A percentile compares a stretch with the other conserved stretches of the same genome.
These are phyloP conservation scores for Nerophis lumbriciformis DNA, from an alignment of 2,113 vertebrate genomes.

Conservation along the genomic window DNA sequence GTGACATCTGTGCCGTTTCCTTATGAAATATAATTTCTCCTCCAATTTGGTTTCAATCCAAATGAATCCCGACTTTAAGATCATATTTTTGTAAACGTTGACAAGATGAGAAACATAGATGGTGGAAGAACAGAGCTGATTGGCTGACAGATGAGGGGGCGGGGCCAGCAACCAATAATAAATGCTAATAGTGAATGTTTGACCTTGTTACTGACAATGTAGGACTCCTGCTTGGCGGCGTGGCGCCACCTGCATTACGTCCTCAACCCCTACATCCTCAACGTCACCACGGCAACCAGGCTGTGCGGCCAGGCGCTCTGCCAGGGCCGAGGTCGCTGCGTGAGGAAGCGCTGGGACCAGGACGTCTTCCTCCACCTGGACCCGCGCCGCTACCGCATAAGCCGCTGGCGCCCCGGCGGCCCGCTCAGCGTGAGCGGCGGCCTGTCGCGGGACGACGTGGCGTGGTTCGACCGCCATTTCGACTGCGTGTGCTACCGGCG, in stretches of 20 bases:
- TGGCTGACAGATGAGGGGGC: too few species aligned
- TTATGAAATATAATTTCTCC: neutral
- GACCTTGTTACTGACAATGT: neutral
- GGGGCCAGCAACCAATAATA: too few species aligned
- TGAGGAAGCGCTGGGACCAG: constrained; percentile 73
- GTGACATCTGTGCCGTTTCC: too few species aligned
- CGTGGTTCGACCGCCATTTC: constrained; percentile 63
- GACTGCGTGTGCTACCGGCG: constrained; percentile 72
- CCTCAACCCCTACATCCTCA: constrained; percentile 79
- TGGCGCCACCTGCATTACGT: constrained; percentile 59
- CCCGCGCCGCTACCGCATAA: constrained; percentile 54
- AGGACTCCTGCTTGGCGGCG: constrained; percentile 72
- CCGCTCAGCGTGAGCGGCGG: constrained; percentile 62
- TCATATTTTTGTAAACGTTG: too few species aligned
- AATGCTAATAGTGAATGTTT: too few species aligned
- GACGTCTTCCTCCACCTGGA: constrained; percentile 79
- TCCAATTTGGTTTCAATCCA: neutral
- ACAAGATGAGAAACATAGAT: too few species aligned
- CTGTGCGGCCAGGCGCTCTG: constrained; percentile 75
- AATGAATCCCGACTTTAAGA: too few species aligned
- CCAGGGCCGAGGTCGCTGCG: constrained; percentile 66
- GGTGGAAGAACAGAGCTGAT: too few species aligned
- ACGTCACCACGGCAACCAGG: constrained; percentile 73
- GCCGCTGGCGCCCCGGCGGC: constrained; percentile 5
- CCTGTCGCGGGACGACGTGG: constrained; percentile 66